These are phyloP conservation scores for Darevskia nairensis DNA, from an alignment of 2,797 vertebrate species.

Conservation along the genomic window DNA sequence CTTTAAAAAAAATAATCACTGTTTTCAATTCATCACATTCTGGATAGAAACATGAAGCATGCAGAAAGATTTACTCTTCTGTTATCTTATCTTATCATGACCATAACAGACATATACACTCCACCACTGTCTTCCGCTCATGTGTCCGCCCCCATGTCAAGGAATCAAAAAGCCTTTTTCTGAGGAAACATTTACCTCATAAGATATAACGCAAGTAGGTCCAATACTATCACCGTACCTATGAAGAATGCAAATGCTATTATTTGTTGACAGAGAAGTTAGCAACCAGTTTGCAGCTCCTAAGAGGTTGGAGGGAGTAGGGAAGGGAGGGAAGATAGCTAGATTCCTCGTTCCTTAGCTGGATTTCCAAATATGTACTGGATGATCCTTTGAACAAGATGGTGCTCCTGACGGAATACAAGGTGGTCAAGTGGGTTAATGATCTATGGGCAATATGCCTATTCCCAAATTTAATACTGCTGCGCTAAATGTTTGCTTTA, in stretches of 20 bases:
- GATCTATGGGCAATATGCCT: slow-evolving; percentile 24
- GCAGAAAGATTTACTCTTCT: slow-evolving; percentile 65
- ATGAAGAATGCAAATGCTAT: slow-evolving; percentile 70
- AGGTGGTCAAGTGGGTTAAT: slow-evolving; percentile 50
- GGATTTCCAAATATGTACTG: slow-evolving; percentile 55
- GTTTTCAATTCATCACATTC: slow-evolving; percentile 66
- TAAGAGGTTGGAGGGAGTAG: background rate
- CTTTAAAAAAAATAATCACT: slow-evolving; percentile 52
- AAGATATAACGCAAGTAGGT: slow-evolving; percentile 63
- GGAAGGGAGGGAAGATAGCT: background rate
- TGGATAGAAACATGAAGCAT: slow-evolving; percentile 71
- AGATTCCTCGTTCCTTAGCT: slow-evolving; percentile 45
- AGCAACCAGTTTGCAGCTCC: slow-evolving; percentile 60
- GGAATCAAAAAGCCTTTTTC: slow-evolving; percentile 68
- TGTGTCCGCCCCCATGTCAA: slow-evolving; percentile 59
- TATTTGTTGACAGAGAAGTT: slow-evolving; percentile 65
- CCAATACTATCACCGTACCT: slow-evolving; percentile 71
- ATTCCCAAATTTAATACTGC: slow-evolving; percentile 42
- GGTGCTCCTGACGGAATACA: slow-evolving; percentile 46
- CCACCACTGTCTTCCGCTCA: slow-evolving; percentile 61
- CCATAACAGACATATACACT: slow-evolving; percentile 59
- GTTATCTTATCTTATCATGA: slow-evolving; percentile 75
- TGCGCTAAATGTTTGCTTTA: slow-evolving; percentile 44
- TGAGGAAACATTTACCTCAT: slow-evolving; percentile 75
- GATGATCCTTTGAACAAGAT: slow-evolving; percentile 47